Conservation (phyloP, 2,888 invertebrate species). For the Phytoseiulus persimilis region DNA sequence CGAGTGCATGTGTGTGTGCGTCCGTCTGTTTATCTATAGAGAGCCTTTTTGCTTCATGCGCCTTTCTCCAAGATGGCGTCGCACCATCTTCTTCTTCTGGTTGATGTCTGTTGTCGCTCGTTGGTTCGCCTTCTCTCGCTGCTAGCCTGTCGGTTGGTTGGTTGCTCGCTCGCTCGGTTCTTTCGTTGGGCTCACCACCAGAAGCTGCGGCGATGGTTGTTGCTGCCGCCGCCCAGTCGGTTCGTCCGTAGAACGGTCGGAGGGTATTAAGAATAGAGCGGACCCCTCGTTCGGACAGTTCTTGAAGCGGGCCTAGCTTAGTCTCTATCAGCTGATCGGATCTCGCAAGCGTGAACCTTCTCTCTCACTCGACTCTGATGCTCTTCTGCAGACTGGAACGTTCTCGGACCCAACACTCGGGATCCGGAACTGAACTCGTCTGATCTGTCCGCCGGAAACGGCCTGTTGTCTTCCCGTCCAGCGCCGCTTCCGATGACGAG, state of each 20-base stretch:
- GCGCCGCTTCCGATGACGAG: no score
- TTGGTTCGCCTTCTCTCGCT: neutral
- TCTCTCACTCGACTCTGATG: neutral
- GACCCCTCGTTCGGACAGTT: neutral
- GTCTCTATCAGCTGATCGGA: neutral
- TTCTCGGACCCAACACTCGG: no score
- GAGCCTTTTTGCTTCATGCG: neutral
- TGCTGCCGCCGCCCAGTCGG: neutral
- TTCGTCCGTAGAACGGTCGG: neutral
- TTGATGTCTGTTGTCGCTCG: neutral
- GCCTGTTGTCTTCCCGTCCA: no score
- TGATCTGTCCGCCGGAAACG: no score
- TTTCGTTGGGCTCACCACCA: neutral
- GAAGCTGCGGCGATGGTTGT: neutral
- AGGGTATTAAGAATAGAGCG: neutral
- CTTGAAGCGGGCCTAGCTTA: neutral
- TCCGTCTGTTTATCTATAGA: neutral
- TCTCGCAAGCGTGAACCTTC: neutral
- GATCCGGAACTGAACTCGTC: no score
- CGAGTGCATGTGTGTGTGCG: neutral
- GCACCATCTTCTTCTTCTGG: neutral
- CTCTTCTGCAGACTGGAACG: no score
- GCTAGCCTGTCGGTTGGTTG: neutral
- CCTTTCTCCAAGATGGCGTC: constrained; percentile 5
- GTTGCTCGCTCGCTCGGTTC: neutral